Base-by-base conservation (phyloP, 2,113 vertebrate species). In the Phasianus colchicus region DNA sequence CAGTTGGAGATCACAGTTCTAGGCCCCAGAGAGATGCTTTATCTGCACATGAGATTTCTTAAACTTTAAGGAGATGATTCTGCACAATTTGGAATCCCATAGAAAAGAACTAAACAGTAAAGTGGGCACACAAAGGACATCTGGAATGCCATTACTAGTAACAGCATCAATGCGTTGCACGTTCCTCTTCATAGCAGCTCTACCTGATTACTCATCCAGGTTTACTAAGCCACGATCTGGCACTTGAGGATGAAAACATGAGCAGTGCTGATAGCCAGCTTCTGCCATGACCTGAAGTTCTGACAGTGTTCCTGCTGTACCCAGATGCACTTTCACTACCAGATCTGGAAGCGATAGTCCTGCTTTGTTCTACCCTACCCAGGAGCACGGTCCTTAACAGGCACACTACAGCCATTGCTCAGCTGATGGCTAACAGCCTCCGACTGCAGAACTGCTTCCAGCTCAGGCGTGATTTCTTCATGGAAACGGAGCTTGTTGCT, bases 241-340 rank as follows among this genome's bases (percentile, higher is more conserved):
- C 87, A 64, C 58, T 85, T 22, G 29, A 84, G 34, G 25, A 40
- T 65, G 50, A 91, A 91, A 80, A 89, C 6, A 22, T 9, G 85
- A 83, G 50, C 77, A 86, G 38, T 32, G 27, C 64, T 5, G 24
- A 77, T 71, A 94, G 71, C n/a, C 71, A 73, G 5, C 63, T 85
- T 61, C 81, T 92, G 80, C 57, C 73, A 43, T 61, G 72, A 74
- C 71, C 77, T 79, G 18, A 85, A 73, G 86, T 20, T 71, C 13
- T 27, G 48, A 92, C n/a, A 66, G n/a, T 57, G 54, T 78, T 83
- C 43, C 75, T 83, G 60, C n/a, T 67, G 45, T 36, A 92, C 15
- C 9, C 27, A 74, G 63, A 52, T 36, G 4, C 19, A 30, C 65
- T 88, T 90, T 67, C 86, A 84, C 24, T 79, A 72, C 38, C 15